phyloP scores from a whole-genome alignment of 2,888 invertebrate species.

The Eristalis tenax region DNA sequence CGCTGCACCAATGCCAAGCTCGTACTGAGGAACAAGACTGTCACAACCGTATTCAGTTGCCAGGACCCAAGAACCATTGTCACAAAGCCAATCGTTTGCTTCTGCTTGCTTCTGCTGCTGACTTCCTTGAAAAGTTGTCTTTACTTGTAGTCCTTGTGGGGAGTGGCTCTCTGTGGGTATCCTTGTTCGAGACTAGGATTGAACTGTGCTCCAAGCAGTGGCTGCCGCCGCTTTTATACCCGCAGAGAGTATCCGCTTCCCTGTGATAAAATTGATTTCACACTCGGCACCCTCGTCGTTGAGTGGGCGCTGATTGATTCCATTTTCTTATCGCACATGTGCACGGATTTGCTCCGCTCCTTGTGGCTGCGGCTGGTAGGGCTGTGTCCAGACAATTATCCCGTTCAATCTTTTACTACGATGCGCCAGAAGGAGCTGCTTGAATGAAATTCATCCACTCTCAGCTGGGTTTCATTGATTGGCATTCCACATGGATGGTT shows the following conservation, averaged over 20 bases:
- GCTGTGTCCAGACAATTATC: conserved; percentile 32
- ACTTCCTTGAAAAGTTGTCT: background rate
- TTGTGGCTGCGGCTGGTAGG: conserved; percentile 1
- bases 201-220: conserved; percentile 51
- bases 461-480: conserved; percentile 29
- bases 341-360: conserved; percentile 67
- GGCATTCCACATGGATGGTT: conserved; percentile 30
- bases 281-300: conserved; percentile 50
- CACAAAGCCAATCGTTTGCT: conserved; percentile 32
- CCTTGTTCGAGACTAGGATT: conserved; percentile 48
- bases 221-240: conserved; percentile 47
- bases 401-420: background rate
- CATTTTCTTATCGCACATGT: conserved; percentile 76
- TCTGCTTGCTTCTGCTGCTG: background rate
- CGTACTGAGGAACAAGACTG: conserved; percentile 72
- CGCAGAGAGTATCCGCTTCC: background rate
- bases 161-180: background rate
- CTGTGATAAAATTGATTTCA: conserved; percentile 56
- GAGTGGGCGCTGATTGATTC: conserved; percentile 66
- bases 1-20: conserved; percentile 68
- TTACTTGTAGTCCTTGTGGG: background rate
- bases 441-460: conserved; percentile 68
- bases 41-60: conserved; percentile 74
- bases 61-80: conserved; percentile 74
- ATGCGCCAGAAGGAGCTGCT: conserved; percentile 11